Evolutionary conservation across 1,140 invertebrate species (phyloP).

Genomic region (Tribolium madens): DNA sequence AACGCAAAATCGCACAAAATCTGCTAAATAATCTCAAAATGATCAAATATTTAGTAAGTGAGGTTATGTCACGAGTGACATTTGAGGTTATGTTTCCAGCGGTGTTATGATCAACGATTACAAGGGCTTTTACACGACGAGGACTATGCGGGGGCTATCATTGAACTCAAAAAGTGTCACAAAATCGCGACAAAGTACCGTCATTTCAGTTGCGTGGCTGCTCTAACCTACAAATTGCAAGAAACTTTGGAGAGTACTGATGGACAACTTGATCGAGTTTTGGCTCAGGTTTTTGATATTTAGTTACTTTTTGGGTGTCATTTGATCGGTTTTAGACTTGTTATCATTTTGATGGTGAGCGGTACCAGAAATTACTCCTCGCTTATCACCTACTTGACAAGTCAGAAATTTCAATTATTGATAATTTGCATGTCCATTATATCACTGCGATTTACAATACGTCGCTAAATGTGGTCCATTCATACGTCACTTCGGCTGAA

Average conservation of each 20-base stretch:
- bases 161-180: slow-evolving; percentile 88
- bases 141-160: slow-evolving; percentile 91
- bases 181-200: slow-evolving; percentile 84
- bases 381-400: slow-evolving; percentile 90
- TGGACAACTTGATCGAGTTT: slow-evolving; percentile 88
- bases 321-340: slow-evolving; percentile 69
- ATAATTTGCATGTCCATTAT: slow-evolving; percentile 96
- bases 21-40: slow-evolving; percentile 84
- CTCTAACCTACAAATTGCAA: slow-evolving; percentile 87
- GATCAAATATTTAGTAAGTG: slow-evolving; percentile 82
- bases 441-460: slow-evolving; percentile 93
- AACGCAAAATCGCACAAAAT: slow-evolving; percentile 82
- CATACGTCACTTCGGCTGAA: slow-evolving; percentile 70
- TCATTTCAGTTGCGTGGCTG: slow-evolving; percentile 88
- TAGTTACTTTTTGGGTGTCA: slow-evolving; percentile 44
- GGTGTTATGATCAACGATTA: slow-evolving; percentile 86
- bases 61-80: not conserved
- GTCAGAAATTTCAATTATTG: slow-evolving; percentile 87
- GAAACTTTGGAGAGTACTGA: slow-evolving; percentile 93
- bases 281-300: slow-evolving; percentile 75
- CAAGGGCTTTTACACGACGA: slow-evolving; percentile 84
- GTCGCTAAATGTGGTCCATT: slow-evolving; percentile 82
- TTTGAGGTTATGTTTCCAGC: slow-evolving; percentile 67
- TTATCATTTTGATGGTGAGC: slow-evolving; percentile 77
- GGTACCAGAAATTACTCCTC: slow-evolving; percentile 83